Evolutionary conservation across 2,113 vertebrate genomes (phyloP).

Genomic region (Patagioenas fasciata): DNA sequence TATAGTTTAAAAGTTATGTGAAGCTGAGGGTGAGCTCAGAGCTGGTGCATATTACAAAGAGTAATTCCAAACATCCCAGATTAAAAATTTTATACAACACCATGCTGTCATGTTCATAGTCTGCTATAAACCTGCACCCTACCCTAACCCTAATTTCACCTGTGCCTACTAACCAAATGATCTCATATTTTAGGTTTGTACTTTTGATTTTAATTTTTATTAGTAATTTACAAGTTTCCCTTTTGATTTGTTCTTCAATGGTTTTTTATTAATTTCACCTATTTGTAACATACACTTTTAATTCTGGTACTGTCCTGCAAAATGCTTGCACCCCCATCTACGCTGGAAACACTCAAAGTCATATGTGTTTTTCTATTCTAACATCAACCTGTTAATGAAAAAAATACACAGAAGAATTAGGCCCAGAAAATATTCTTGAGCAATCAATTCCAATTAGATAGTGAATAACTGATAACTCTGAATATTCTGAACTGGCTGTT

Average conservation of each 20-base stretch:
- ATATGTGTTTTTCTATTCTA: not conserved
- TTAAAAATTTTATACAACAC: not conserved
- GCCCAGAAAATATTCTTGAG: not conserved
- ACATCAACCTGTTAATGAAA: not conserved
- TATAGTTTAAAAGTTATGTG: not conserved
- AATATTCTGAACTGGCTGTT: not conserved
- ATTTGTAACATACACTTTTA: not conserved
- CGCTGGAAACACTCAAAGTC: not conserved
- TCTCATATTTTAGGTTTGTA: not conserved
- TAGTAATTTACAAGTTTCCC: not conserved
- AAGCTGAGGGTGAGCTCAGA: not conserved
- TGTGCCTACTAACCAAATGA: not conserved
- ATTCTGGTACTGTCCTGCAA: not conserved
- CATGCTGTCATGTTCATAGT: not conserved
- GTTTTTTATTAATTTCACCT: not conserved
- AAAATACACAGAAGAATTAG: not conserved
- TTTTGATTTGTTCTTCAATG: not conserved
- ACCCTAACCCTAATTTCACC: not conserved
- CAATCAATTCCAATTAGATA: fast-evolving
- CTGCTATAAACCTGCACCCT: not conserved
- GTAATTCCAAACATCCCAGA: not conserved
- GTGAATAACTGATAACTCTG: not conserved
- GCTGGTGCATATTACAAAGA: not conserved
- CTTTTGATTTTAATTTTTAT: not conserved
- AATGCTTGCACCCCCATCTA: not conserved